phyloP scores from a whole-genome alignment of 2,113 vertebrate species.

The Camelus bactrianus region DNA sequence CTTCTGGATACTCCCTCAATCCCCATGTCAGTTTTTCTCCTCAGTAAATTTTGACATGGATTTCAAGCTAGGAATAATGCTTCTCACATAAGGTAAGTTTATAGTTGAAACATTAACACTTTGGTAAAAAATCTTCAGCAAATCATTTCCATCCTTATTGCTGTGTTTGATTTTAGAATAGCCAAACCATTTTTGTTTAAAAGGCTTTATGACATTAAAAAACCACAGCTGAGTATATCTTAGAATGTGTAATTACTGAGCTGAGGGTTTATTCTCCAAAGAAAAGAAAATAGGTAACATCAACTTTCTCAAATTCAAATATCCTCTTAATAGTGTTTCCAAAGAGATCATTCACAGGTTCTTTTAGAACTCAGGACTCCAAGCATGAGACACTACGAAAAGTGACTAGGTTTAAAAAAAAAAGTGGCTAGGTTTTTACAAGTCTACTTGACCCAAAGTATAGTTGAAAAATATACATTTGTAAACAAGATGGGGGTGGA shows the following conservation, averaged over 20 bases:
- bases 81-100: constrained; percentile 42
- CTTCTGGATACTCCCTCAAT: constrained; percentile 10
- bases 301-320: constrained; percentile 41
- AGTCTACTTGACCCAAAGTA: neutral
- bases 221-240: constrained; percentile 43
- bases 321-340: constrained; percentile 42
- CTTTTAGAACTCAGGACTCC: constrained; percentile 37
- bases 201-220: constrained; percentile 39
- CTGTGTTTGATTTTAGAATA: constrained; percentile 47
- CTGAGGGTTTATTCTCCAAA: constrained; percentile 60
- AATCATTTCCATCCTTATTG: constrained; percentile 28
- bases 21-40: neutral
- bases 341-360: constrained; percentile 41
- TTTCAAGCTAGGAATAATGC: constrained; percentile 47
- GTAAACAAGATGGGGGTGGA: neutral
- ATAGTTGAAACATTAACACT: constrained; percentile 45
- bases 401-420: constrained; percentile 13
- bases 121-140: constrained; percentile 4
- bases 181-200: constrained; percentile 52
- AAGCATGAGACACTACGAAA: neutral
- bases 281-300: constrained; percentile 41
- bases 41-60: constrained; percentile 46
- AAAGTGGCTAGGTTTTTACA: constrained; percentile 48
- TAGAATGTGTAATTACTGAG: constrained; percentile 28
- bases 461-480: constrained; percentile 27